phyloP scores from a whole-genome alignment of 1,140 invertebrate species.

The Pinna nobilis region DNA sequence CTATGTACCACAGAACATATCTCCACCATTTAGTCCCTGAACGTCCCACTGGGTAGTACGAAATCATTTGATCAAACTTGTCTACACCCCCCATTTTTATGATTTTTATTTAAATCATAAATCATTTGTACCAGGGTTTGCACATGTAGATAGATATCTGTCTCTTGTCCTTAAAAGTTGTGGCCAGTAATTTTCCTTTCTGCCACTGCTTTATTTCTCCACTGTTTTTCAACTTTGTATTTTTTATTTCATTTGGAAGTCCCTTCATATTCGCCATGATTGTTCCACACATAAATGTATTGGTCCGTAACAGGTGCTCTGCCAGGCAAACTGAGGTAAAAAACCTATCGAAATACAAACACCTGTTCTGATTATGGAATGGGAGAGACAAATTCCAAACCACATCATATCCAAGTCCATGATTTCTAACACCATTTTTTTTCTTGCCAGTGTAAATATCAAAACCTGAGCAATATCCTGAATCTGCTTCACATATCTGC shows the following conservation, averaged over 20 bases:
- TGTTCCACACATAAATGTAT: neutral
- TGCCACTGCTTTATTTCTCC: neutral
- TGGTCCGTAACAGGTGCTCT: neutral
- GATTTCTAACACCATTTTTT: neutral
- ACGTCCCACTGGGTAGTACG: slow-evolving; percentile 16
- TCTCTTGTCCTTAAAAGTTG: neutral
- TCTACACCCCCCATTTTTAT: slow-evolving; percentile 8
- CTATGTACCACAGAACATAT: slow-evolving; percentile 4
- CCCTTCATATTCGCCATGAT: neutral
- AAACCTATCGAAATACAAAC: neutral
- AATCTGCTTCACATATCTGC: neutral
- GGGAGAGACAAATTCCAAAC: neutral
- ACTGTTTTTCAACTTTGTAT: neutral
- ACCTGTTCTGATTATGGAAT: neutral
- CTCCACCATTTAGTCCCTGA: slow-evolving; percentile 13
- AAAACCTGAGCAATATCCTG: neutral
- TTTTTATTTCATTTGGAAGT: neutral
- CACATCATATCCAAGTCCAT: neutral
- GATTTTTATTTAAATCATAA: neutral
- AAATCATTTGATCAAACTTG: neutral
- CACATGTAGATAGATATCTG: neutral
- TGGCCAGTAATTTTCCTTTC: neutral
- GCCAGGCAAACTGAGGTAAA: neutral
- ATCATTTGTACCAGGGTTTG: neutral
- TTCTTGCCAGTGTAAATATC: slow-evolving; percentile 9